Evolutionary conservation across 1,140 invertebrate species (phyloP).

Genomic region (Macrobrachium rosenbergii): DNA sequence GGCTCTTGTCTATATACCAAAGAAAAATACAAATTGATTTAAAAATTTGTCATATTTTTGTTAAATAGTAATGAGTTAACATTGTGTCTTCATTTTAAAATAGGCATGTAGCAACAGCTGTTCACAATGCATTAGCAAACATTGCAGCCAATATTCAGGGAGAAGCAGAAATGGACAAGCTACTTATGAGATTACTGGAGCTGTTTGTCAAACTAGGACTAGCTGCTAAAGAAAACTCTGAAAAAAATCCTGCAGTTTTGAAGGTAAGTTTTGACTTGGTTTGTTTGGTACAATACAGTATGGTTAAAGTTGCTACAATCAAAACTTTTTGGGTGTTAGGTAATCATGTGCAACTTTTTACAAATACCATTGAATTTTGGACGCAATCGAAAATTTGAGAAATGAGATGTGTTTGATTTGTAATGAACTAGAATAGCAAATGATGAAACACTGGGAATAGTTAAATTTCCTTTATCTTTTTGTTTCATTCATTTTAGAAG

Average conservation of each 20-base stretch:
- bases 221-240: slow-evolving; percentile 93
- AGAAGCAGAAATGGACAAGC: slow-evolving; percentile 86
- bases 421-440: no score
- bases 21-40: not conserved
- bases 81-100: slow-evolving; percentile 64
- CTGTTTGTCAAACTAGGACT: slow-evolving; percentile 97
- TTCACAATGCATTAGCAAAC: slow-evolving; percentile 94
- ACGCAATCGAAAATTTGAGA: no score
- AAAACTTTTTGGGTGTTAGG: no score
- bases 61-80: not conserved
- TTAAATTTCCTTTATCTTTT: no score
- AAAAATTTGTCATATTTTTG: not conserved
- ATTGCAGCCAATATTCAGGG: slow-evolving; percentile 94
- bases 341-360: no score
- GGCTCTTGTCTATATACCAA: no score
- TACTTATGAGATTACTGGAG: slow-evolving; percentile 90
- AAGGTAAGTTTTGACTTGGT: slow-evolving; percentile 72
- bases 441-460: no score
- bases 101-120: slow-evolving; percentile 93
- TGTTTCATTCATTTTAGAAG: no score
- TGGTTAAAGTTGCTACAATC: not conserved
- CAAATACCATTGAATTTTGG: no score
- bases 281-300: slow-evolving; percentile 21
- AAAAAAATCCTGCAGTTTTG: slow-evolving; percentile 81
- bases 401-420: no score